Base-by-base conservation (phyloP, 1,140 invertebrate genomes). In the Centruroides vittatus region DNA sequence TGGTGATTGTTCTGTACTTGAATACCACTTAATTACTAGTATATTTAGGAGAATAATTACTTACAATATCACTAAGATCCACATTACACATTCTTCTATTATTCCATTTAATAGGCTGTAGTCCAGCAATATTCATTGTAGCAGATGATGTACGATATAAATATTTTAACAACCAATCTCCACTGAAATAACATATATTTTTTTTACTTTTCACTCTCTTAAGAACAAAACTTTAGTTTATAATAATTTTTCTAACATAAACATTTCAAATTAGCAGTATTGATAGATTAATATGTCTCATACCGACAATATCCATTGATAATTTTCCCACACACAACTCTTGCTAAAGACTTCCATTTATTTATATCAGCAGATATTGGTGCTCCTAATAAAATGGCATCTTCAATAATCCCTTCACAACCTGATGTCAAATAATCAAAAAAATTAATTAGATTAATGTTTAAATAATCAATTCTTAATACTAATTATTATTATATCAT, bases 121-220 rank as follows among this genome's bases (percentile, higher is more conserved):
- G 71, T 4, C 83, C 83, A 57, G 83, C 83, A 58, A 84, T 81
- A 56, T 69, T 75, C 11, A 81, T 70, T 52, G 77, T 74, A 47
- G 74, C 75, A 48, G 82, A 81, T 8, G 83, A 75, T 34, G 82
- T 82, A 57, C 83, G 73, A 66, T 84, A 84, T 9, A 85, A 67
- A 69, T 84, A 84, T 70, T 80, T 82, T 34, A 85, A 69, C n/a
- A 85, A 69, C 83, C 83, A 84, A 69, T 85, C 83, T 52, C 75
- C 75, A 49, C 78, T 81, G 63, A 7, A 72, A 69, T 67, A 23
- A 53, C 8, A 5, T 6, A 23, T n/a, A 3, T 36, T 1, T 53
- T 23, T 36, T 36, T 53, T 53, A 53, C 51, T 6, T 53, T 41
- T 41, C 8, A 41, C 23, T 41, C 41, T 41, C 41, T 41, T 41